Conservation (phyloP, 1,140 invertebrate species). For the Zaprionus ornatus region DNA sequence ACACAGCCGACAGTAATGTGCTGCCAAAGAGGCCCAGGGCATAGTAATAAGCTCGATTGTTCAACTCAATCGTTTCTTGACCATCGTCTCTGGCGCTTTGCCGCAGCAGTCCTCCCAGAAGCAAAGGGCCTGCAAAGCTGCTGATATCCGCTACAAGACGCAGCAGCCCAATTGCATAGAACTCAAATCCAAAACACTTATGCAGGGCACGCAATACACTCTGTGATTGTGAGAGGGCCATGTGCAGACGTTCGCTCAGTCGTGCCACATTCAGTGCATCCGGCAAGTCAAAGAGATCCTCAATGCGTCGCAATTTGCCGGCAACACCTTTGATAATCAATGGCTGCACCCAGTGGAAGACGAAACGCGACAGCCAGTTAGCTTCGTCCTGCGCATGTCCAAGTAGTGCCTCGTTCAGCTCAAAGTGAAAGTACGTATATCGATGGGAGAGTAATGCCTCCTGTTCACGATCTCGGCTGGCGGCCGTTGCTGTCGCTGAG, state of each 20-base stretch:
- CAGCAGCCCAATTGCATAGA: slow-evolving; percentile 94
- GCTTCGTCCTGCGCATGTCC: slow-evolving; percentile 92
- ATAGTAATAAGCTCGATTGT: slow-evolving; percentile 87
- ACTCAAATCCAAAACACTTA: slow-evolving; percentile 92
- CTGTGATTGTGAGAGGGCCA: slow-evolving; percentile 58
- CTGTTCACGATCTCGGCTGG: slow-evolving; percentile 85
- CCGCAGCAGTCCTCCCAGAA: slow-evolving; percentile 86
- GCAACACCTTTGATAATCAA: slow-evolving; percentile 92
- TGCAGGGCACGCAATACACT: slow-evolving; percentile 91
- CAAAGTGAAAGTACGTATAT: slow-evolving; percentile 82
- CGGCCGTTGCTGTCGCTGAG: background rate
- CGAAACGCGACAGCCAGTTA: slow-evolving; percentile 89
- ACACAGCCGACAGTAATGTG: slow-evolving; percentile 89
- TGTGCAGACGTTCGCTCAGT: slow-evolving; percentile 68
- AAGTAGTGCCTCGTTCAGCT: slow-evolving; percentile 86
- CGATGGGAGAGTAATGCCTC: slow-evolving; percentile 85
- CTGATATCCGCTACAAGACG: slow-evolving; percentile 93
- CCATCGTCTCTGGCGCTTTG: background rate
- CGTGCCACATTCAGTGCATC: slow-evolving; percentile 69
- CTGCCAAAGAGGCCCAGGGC: slow-evolving; percentile 89
- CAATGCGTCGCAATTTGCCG: slow-evolving; percentile 88
- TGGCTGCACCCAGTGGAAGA: slow-evolving; percentile 95
- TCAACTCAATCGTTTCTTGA: slow-evolving; percentile 84
- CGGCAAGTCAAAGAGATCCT: slow-evolving; percentile 95
- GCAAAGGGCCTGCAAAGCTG: slow-evolving; percentile 94